Percentiles rank a stretch among this genome's conserved stretches.
Evolutionary conservation across 2,113 vertebrate genomes (phyloP).

Genomic region (Asarcornis scutulata): DNA sequence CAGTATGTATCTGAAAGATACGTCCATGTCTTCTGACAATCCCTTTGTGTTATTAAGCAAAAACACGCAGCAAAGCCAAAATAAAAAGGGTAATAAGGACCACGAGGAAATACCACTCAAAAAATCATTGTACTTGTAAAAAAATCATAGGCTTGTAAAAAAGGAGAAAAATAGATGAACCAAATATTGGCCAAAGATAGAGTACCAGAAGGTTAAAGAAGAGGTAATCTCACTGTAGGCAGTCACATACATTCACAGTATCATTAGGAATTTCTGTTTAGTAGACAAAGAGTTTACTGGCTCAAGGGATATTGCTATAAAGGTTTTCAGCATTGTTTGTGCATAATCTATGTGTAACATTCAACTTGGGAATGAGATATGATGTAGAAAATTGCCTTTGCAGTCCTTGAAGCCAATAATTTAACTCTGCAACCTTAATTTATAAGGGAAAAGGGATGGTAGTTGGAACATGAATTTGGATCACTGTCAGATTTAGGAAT

Average conservation of each 20-base stretch:
- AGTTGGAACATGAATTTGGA: conserved; percentile 70
- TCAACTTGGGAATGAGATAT: conserved; percentile 68
- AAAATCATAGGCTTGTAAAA: not conserved
- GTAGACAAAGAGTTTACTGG: conserved; percentile 24
- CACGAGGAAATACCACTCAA: not conserved
- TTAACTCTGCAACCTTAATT: conserved; percentile 69
- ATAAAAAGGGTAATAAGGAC: not conserved
- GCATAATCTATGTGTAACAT: conserved; percentile 61
- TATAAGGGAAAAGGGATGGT: conserved; percentile 62
- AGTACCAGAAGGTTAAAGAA: not conserved
- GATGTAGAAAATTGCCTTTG: conserved; percentile 66
- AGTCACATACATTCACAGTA: not conserved
- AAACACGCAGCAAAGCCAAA: not conserved
- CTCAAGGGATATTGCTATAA: conserved; percentile 37
- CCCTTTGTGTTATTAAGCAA: not conserved
- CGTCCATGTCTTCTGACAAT: not conserved
- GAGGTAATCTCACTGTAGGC: not conserved
- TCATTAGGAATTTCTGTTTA: conserved; percentile 44
- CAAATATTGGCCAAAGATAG: not conserved
- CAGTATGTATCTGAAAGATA: not conserved
- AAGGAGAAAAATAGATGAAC: not conserved
- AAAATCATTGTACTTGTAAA: not conserved
- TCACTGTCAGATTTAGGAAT: conserved; percentile 63
- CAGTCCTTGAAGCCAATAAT: conserved; percentile 71
- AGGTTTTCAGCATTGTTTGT: conserved; percentile 62